A percentile compares a stretch with the other conserved stretches of the same genome.
Conservation (phyloP, 2,113 vertebrate species). For the Xyrauchen texanus region DNA sequence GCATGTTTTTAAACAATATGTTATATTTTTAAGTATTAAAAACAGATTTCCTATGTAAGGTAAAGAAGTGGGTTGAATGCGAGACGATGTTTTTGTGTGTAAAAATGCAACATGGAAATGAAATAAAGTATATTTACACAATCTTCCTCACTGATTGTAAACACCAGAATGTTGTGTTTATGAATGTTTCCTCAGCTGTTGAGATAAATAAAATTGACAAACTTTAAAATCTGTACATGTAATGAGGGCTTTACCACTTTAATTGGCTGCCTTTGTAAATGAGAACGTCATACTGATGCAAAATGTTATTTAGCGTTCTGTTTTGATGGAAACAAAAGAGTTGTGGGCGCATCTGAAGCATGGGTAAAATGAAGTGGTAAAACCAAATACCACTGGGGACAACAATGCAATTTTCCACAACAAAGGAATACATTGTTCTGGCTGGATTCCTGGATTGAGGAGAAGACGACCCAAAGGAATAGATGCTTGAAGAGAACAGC, state of each 20-base stretch:
- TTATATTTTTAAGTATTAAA: too few relatives aligned
- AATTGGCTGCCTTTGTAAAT: constrained; percentile 39
- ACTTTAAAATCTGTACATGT: neutral
- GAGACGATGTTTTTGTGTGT: neutral
- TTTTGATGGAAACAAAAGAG: constrained; percentile 40
- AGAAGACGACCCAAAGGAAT: constrained; percentile 37
- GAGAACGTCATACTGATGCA: constrained; percentile 30
- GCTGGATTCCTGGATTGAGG: constrained; percentile 28
- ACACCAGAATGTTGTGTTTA: constrained; percentile 24
- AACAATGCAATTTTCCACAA: constrained; percentile 65
- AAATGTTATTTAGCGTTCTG: constrained; percentile 32
- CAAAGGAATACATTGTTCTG: constrained; percentile 65
- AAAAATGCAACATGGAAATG: neutral
- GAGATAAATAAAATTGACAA: constrained; percentile 37
- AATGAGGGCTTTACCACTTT: neutral
- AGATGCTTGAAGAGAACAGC: constrained; percentile 54
- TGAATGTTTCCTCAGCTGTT: constrained; percentile 32
- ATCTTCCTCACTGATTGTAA: constrained; percentile 8
- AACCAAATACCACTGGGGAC: constrained; percentile 53
- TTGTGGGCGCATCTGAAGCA: constrained; percentile 40
- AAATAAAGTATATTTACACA: too few relatives aligned
- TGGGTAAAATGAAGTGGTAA: constrained; percentile 52
- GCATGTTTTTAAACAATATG: too few relatives aligned
- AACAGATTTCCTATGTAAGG: neutral
- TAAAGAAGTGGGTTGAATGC: neutral